Base-by-base conservation (phyloP, 2,113 vertebrate genomes). In the Clarias gariepinus region DNA sequence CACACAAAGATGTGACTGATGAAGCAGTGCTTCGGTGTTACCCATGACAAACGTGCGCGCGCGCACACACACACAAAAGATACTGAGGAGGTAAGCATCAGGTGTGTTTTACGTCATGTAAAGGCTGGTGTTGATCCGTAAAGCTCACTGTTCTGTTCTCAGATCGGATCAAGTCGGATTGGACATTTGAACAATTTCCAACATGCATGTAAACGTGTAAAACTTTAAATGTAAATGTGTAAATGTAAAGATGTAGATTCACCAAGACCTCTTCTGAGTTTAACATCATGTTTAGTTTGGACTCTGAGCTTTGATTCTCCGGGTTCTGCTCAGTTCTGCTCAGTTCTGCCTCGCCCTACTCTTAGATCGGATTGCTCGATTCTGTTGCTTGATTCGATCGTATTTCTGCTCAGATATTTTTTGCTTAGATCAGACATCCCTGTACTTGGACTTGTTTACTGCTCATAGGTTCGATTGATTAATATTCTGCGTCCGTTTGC, bases 1-100 rank as follows among this genome's bases (percentile, higher is more conserved):
- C 89, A 94, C 52, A 82, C 95, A 95, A 91, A 89, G 69, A 91
- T 94, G 95, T 97, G 94, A 94, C 90, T 94, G 93, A 96, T 96
- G 92, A 94, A 94, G 94, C 77, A 84, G 85, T 87, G 88, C 90
- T 94, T 94, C 88, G 71, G 86, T 92, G 88, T 89, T 91, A 94
- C 92, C 93, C 88, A 79, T 79, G 19, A 53, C 77, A 78, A 28
- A 52, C 74, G 16, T 3, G 5, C 13, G 16, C 10, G 52, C 71
- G 25, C 23, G 15, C 41, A 63, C 60, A 63, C 41, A 12, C 21
- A 5, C 41, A 7, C 41, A 77, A 77, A 77, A 77, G 25, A 15
- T 77, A 8, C 41, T n/a, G n/a, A 52, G 11, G 36, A 12, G 47
- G 5, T 52, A 33, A 47, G 36, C 21, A 47, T 74, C 71, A 74